Conservation (phyloP, 2,888 invertebrate species). For the Aporophyla nigra region DNA sequence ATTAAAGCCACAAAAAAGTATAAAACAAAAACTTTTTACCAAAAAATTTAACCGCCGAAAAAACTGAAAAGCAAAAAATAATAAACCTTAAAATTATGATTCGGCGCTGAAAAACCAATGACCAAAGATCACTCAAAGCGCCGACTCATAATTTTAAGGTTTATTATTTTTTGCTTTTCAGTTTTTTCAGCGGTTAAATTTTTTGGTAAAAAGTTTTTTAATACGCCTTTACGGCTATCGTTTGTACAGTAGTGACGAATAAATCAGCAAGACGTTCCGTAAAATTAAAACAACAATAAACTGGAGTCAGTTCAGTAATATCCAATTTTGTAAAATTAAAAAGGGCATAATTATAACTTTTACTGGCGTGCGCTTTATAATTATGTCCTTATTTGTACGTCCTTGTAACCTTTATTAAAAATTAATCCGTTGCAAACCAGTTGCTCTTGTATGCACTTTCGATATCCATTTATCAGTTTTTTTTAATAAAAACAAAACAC, state of each 20-base stretch:
- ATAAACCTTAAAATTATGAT: too few relatives aligned
- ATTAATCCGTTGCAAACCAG: constrained; percentile 52
- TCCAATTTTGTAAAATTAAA: constrained; percentile 52
- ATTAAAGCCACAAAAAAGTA: too few relatives aligned
- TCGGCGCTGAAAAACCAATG: too few relatives aligned
- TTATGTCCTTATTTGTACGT: constrained; percentile 51
- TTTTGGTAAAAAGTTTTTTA: too few relatives aligned
- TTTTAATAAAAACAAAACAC: constrained; percentile 43
- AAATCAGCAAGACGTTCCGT: not conserved
- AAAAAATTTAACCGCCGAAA: too few relatives aligned
- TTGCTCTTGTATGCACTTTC: constrained; percentile 43
- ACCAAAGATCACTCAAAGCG: too few relatives aligned
- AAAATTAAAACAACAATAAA: constrained; percentile 23
- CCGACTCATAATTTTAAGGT: too few relatives aligned
- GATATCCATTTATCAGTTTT: constrained; percentile 39
- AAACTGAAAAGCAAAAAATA: too few relatives aligned
- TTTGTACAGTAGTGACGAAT: not conserved
- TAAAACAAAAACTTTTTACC: too few relatives aligned
- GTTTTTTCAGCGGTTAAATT: too few relatives aligned
- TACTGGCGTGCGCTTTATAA: constrained; percentile 43
- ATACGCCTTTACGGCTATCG: not conserved
- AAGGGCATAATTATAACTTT: constrained; percentile 34
- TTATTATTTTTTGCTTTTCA: too few relatives aligned
- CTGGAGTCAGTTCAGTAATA: not conserved
- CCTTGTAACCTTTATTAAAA: constrained; percentile 46